A percentile compares a stretch with the other conserved stretches of the same genome.
Evolutionary conservation across 2,113 vertebrate species (phyloP).

Genomic region (Sisor rabdophorus): DNA sequence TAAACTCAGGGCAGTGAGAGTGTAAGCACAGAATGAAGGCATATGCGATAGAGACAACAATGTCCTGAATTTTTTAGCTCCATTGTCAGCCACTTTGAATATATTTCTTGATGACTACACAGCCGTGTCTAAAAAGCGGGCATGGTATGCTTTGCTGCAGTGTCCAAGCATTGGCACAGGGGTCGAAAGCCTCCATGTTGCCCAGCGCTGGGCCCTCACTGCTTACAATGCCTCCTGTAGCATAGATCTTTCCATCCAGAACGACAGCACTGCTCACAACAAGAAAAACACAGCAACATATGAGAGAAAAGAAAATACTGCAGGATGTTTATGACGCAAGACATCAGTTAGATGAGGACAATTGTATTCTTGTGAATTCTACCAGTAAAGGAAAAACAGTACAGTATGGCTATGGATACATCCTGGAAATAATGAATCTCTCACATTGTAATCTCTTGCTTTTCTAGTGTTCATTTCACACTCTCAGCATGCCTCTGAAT

Average conservation of each 20-base stretch:
- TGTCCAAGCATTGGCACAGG: constrained; percentile 83
- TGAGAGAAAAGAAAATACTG: background rate
- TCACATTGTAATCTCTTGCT: constrained; percentile 31
- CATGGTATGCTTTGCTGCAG: constrained; percentile 94
- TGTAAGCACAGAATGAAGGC: constrained; percentile 16
- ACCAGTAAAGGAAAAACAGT: background rate
- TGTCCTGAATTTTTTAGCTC: background rate
- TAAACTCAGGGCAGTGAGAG: constrained; percentile 31
- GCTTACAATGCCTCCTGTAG: constrained; percentile 92
- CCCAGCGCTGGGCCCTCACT: constrained; percentile 93
- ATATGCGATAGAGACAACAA: constrained; percentile 1
- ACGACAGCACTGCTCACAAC: constrained; percentile 78
- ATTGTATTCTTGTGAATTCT: constrained; percentile 10
- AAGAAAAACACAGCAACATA: background rate
- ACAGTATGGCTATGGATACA: background rate
- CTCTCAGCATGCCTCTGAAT: constrained; percentile 39
- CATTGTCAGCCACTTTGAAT: constrained; percentile 91
- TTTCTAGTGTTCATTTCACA: constrained; percentile 45
- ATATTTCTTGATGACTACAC: constrained; percentile 98
- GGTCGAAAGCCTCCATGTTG: constrained; percentile 97
- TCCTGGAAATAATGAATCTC: constrained; percentile 33
- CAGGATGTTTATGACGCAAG: background rate
- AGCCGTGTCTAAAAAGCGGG: constrained; percentile 96
- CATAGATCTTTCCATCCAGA: constrained; percentile 93
- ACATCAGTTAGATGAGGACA: constrained; percentile 5